Evolutionary conservation across 2,113 vertebrate species (phyloP), one percentile per base, ranked within the genome.

Genomic region (Amblyopsis rosae): DNA sequence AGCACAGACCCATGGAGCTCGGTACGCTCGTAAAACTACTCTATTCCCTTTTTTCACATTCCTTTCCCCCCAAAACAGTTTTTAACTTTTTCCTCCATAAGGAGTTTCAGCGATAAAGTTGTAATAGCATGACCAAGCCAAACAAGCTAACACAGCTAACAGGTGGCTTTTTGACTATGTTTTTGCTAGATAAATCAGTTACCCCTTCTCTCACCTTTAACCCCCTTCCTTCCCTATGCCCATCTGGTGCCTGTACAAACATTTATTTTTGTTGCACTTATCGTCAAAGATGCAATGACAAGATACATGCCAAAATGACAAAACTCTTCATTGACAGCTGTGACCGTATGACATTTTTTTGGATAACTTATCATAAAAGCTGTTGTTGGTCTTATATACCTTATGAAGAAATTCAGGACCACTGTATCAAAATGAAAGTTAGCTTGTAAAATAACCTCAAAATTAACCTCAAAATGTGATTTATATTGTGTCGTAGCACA

Each of bases 1-100:
- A 96, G 91, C 80, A 86, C 94, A 86, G 95, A 96, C 89, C 95
- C 95, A 84, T 99, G 98, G 98, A 99, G 95, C 93, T 94, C 94
- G 96, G 97, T 98, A 98, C 94, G 97, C 90, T 93, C 93, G 84
- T 97, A 95, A 95, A 62, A 83, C 81, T 80, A 88, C 65, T 82
- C 50, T 83, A 45, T 78, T 46, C 56, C 70, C 83, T 88, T 54
- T 79, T 86, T 10, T 33, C 57, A 64, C 82, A 86, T 54, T 79
- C 84, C 15, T 72, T 76, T 67, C 50, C 81, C 65, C 69, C 72
- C 83, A 77, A 65, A 72, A 75, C 57, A 59, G 72, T 80, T 62
- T 73, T 41, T 54, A 81, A 55, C 60, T 32, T 62, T 80, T 75
- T 65, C 65, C 62, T 35, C 9, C 55, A 69, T 50, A 17, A 54